Evolutionary conservation across 2,888 invertebrate species (phyloP).

Genomic region (Diabrotica balteata): DNA sequence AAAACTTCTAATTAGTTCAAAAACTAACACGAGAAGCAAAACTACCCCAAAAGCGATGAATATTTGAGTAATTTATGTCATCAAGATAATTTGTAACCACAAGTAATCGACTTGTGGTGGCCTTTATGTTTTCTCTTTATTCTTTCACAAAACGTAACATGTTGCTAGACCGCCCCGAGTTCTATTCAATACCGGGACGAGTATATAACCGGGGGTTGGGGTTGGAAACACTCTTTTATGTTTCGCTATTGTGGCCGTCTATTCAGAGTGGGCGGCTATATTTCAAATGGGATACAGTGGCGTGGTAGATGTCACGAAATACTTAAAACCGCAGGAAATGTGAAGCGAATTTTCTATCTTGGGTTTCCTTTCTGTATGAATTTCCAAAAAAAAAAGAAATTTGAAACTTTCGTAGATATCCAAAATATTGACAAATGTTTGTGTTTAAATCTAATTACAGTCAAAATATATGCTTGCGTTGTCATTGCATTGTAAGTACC

Average conservation of each 20-base stretch:
- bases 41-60: conserved; percentile 20
- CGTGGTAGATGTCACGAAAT: conserved; percentile 10
- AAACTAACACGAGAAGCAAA: conserved; percentile 7
- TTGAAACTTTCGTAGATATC: too few relatives aligned
- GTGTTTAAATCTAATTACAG: too few relatives aligned
- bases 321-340: too few relatives aligned
- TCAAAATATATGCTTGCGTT: too few relatives aligned
- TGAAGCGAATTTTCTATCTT: too few relatives aligned
- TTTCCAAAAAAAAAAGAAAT: too few relatives aligned
- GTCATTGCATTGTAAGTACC: too few relatives aligned
- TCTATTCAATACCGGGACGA: conserved; percentile 25
- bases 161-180: conserved; percentile 43
- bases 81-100: conserved; percentile 36
- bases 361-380: too few relatives aligned
- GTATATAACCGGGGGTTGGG: conserved; percentile 27
- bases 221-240: conserved; percentile 35
- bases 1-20: neutral
- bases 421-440: too few relatives aligned
- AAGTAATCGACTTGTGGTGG: conserved; percentile 35
- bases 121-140: conserved; percentile 31
- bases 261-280: conserved; percentile 44
- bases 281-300: conserved; percentile 38
- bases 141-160: conserved; percentile 42
- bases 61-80: conserved; percentile 34
- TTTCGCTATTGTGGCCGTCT: conserved; percentile 31